Evolutionary conservation across 2,113 vertebrate species (phyloP).

Genomic region (Rissa tridactyla): DNA sequence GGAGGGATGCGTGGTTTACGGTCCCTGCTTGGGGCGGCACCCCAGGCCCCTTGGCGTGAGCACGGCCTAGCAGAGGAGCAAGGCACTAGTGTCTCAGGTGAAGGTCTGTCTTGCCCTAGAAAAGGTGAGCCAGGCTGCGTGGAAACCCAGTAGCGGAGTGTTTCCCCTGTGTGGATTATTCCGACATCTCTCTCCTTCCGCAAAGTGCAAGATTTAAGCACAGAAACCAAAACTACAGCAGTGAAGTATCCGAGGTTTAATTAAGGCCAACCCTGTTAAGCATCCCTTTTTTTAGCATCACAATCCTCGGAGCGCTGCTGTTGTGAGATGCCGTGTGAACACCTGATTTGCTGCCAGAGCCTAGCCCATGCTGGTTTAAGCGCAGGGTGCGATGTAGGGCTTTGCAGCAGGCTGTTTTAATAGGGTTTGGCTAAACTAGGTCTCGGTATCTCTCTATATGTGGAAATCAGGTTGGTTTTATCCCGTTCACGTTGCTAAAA

Average conservation of each 20-base stretch:
- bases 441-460: not conserved
- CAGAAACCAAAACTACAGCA: not conserved
- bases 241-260: not conserved
- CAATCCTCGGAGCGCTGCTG: not conserved
- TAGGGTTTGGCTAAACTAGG: not conserved
- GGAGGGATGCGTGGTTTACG: not conserved
- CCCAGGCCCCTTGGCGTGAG: not conserved
- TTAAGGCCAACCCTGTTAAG: not conserved
- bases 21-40: not conserved
- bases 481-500: conserved; percentile 5
- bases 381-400: not conserved
- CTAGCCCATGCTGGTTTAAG: not conserved
- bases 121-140: not conserved
- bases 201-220: not conserved
- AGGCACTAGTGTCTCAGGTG: conserved; percentile 22
- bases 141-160: not conserved
- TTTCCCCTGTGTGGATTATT: not conserved
- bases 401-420: not conserved
- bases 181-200: not conserved
- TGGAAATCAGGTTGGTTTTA: conserved; percentile 48
- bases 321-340: not conserved
- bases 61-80: not conserved
- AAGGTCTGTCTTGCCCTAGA: not conserved
- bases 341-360: not conserved
- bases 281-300: not conserved